Evolutionary conservation across 2,888 invertebrate species (phyloP), one percentile per base, ranked within the genome.

Genomic region (Patella pellucida): DNA sequence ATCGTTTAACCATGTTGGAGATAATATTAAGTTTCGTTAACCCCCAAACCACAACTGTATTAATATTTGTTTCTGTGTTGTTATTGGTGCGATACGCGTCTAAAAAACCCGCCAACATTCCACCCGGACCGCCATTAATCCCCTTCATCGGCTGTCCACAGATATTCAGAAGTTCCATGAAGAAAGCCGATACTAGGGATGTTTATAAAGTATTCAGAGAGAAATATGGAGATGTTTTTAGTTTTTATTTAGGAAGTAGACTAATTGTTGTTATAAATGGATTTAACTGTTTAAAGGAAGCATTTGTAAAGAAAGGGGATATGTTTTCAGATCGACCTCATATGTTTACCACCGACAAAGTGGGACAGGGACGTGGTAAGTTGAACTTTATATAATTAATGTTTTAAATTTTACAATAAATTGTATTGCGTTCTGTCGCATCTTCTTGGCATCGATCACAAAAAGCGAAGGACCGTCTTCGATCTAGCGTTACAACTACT

Each of bases 251-350:
- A 56, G 75, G 75, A 67, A 71, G 72, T 15, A 51, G 73, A 31
- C 71, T 79, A 51, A 72, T 79, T 54, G 79, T 79, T 52, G 79
- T 79, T 16, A 71, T 79, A 67, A 79, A 75, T 69, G 76, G 79
- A 14, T 77, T 69, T 67, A 75, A 75, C 19, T 71, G 23, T 15
- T 19, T 79, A n/a, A 76, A 73, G 73, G 73, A 79, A 52, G 73
- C 74, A 27, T 79, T 79, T 41, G 75, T 77, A 12, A 75, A 71
- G 19, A 72, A 69, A 19, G 75, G 73, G 1, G 67, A 68, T 23
- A 71, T 73, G 50, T 79, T 79, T 54, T 68, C 69, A 19, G 75
- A 79, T 56, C 52, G 79, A n/a, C 79, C 79, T 2, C 79, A 77
- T 23, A 68, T 79, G 54, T 79, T 79, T 69, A 75, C 76, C 14